phyloP scores from a whole-genome alignment of 2,113 vertebrate genomes.

The Chitala chitala region DNA sequence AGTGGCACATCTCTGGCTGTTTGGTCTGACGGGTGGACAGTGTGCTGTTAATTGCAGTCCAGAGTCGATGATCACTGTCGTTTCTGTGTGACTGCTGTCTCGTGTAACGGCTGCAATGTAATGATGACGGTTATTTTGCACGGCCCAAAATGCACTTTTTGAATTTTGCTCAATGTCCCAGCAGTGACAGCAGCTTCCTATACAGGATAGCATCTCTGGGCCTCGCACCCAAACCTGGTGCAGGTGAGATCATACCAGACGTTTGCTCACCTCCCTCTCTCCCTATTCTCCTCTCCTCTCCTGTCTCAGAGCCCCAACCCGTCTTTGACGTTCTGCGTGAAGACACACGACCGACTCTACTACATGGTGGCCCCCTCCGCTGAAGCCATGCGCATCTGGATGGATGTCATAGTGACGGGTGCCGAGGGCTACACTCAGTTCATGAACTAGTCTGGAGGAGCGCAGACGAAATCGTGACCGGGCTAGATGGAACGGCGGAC shows the following conservation, averaged over 20 bases:
- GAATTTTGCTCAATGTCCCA: not conserved
- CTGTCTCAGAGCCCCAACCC: slow-evolving; percentile 86
- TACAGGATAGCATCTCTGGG: not conserved
- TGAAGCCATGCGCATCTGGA: slow-evolving; percentile 98
- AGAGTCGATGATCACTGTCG: not conserved
- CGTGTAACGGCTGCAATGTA: not conserved
- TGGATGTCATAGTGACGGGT: slow-evolving; percentile 94
- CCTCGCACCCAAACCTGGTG: not conserved
- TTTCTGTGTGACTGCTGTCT: not conserved
- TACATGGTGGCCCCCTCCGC: slow-evolving; percentile 89
- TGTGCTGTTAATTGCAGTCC: not conserved
- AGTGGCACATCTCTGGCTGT: not conserved
- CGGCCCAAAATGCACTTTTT: not conserved
- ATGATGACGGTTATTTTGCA: not conserved
- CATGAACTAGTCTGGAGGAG: slow-evolving; percentile 64
- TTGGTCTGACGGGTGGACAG: not conserved
- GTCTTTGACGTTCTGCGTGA: slow-evolving; percentile 90
- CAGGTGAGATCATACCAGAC: not conserved
- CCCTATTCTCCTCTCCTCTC: not conserved
- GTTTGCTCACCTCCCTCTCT: not conserved
- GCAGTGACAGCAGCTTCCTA: not conserved
- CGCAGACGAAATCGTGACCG: not conserved
- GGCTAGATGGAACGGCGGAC: slow-evolving; percentile 32
- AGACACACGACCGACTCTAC: slow-evolving; percentile 94
- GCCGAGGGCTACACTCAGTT: slow-evolving; percentile 97